Percentiles rank a stretch among this genome's conserved stretches.
Conservation (phyloP, 2,797 vertebrate species). For the Chiroxiphia lanceolata region DNA sequence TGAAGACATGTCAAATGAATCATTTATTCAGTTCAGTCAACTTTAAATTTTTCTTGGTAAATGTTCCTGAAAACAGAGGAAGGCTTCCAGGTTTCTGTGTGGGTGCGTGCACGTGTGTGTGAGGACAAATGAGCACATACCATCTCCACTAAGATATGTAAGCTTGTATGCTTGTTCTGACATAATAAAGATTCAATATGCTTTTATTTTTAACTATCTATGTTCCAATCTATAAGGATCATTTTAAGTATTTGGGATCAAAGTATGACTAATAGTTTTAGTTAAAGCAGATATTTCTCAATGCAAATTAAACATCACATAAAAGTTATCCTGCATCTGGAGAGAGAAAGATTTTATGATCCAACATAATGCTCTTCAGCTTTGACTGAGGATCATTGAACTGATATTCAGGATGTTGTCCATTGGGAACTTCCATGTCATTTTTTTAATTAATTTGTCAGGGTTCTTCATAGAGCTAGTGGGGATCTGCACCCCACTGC, state of each 20-base stretch:
- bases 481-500: not conserved
- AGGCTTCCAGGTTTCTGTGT: not conserved
- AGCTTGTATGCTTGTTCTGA: not conserved
- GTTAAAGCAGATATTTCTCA: not conserved
- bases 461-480: not conserved
- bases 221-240: not conserved
- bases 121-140: not conserved
- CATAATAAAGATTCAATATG: not conserved
- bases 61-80: conserved; percentile 41
- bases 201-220: not conserved
- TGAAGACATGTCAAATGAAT: conserved; percentile 64
- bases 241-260: not conserved
- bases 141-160: not conserved
- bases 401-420: not conserved
- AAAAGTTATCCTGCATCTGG: not conserved
- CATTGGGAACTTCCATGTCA: not conserved
- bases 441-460: not conserved
- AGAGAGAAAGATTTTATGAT: not conserved
- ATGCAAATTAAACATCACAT: not conserved
- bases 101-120: not conserved
- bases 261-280: not conserved
- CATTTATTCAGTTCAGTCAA: conserved; percentile 58
- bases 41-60: conserved; percentile 65
- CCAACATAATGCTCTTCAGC: not conserved
- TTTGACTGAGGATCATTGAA: not conserved